Base-by-base conservation (phyloP, 2,797 vertebrate genomes). In the Sebastiscus tertius region DNA sequence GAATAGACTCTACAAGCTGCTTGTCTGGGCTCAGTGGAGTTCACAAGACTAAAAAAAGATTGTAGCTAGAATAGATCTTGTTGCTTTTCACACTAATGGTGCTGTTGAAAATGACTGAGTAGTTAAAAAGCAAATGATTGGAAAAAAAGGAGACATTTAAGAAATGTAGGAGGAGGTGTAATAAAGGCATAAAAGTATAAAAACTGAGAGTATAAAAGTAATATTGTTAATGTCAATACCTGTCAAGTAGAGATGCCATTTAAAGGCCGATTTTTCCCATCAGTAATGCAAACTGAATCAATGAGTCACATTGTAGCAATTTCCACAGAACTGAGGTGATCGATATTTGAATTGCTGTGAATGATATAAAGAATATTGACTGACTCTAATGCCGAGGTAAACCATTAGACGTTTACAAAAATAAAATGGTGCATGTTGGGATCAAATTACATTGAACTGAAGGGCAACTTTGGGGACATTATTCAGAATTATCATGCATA, bases 21-120 rank as follows among this genome's bases (percentile, higher is more conserved):
- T 75, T 69, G 58, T 77, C 68, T 70, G 49, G 18, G 64, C 66
- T 56, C 14, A 6, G 18, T 34, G 39, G 49, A 71, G 71, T 70
- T 83, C 67, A 68, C 62, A 29, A 87, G 39, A 69, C 39, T 60
- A 6, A 60, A 68, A 70, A 42, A 6, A 31, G 29, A 29, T 13
- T 29, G 22, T 39, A 36, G 13, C 52, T 56, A 31, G 56, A 60
- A 66, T 49, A 69, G 70, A 42, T 79, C 64, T 59, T 71, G 72
- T 39, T 87, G 75, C 73, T 46, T 74, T 90, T 79, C 36, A 75
- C 49, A 64, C 72, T 70, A 74, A 82, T 79, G 81, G 81, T 73
- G 65, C 74, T 69, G 55, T 87, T 90, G 88, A 81, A 88, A 80
- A 14, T 72, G 78, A 80, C 74, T 73, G 63, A 86, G 75, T 89